Evolutionary conservation across 2,888 invertebrate species (phyloP).

Genomic region (Gastrophysa polygoni): DNA sequence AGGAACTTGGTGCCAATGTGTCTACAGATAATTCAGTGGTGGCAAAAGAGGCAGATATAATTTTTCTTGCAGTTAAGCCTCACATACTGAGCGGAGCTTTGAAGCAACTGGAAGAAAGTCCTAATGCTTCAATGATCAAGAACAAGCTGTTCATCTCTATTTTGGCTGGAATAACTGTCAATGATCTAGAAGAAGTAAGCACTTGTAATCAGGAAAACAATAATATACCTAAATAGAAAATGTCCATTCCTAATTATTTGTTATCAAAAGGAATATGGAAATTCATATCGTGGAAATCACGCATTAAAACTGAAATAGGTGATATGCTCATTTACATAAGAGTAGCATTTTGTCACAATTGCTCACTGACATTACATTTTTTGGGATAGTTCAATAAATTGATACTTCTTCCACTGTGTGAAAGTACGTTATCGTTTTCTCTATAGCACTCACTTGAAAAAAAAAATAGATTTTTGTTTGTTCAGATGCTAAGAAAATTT

Average conservation of each 20-base stretch:
- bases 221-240: too few relatives aligned
- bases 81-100: conserved; percentile 70
- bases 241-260: too few relatives aligned
- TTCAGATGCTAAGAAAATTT: conserved; percentile 44
- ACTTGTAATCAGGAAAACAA: background rate
- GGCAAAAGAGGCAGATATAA: conserved; percentile 68
- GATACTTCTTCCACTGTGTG: too few relatives aligned
- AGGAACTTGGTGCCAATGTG: conserved; percentile 64
- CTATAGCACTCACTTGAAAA: too few relatives aligned
- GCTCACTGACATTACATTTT: too few relatives aligned
- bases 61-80: conserved; percentile 90
- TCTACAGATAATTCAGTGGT: conserved; percentile 72
- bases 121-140: conserved; percentile 45
- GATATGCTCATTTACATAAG: too few relatives aligned
- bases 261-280: too few relatives aligned
- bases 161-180: conserved; percentile 76
- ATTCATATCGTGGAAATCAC: too few relatives aligned
- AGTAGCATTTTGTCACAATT: too few relatives aligned
- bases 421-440: too few relatives aligned
- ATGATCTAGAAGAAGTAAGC: conserved; percentile 66
- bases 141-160: conserved; percentile 79
- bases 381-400: too few relatives aligned
- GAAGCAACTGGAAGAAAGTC: conserved; percentile 51
- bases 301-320: too few relatives aligned
- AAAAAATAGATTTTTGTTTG: background rate